These are phyloP conservation scores for Stegodyphus dumicola DNA, from an alignment of 1,140 invertebrate genomes.

Conservation along the genomic window DNA sequence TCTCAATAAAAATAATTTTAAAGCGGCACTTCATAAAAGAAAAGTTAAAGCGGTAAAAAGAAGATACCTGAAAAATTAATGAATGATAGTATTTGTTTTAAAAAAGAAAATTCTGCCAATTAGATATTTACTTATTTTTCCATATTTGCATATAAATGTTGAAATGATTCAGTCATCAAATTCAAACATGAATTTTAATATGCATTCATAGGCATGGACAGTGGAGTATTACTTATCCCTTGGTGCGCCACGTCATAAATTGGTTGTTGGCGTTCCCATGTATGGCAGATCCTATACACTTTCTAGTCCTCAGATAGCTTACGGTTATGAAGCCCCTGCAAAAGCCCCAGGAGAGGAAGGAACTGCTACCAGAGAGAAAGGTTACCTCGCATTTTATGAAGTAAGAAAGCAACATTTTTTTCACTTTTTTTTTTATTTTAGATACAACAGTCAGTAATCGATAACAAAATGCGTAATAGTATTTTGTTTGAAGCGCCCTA, in stretches of 20 bases:
- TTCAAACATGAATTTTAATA: not conserved
- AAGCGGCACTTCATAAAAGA: too few species aligned
- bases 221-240: conserved; percentile 86
- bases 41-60: too few species aligned
- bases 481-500: too few species aligned
- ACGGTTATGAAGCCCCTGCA: conserved; percentile 83
- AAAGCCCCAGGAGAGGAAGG: conserved; percentile 90
- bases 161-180: too few species aligned
- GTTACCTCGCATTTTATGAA: conserved; percentile 92
- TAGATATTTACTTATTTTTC: too few species aligned
- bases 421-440: not conserved
- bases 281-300: conserved; percentile 92
- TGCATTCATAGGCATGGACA: conserved; percentile 78
- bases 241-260: conserved; percentile 83
- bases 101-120: too few species aligned
- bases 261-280: conserved; percentile 93
- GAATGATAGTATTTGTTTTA: too few species aligned
- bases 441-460: too few species aligned
- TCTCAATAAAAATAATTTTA: too few species aligned
- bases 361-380: conserved; percentile 90
- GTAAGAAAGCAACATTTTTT: conserved; percentile 15
- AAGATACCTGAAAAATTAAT: too few species aligned
- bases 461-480: too few species aligned
- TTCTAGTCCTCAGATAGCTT: conserved; percentile 77
- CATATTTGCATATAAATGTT: too few species aligned